phyloP scores from a whole-genome alignment of 2,113 vertebrate species.

The Saguinus midas region DNA sequence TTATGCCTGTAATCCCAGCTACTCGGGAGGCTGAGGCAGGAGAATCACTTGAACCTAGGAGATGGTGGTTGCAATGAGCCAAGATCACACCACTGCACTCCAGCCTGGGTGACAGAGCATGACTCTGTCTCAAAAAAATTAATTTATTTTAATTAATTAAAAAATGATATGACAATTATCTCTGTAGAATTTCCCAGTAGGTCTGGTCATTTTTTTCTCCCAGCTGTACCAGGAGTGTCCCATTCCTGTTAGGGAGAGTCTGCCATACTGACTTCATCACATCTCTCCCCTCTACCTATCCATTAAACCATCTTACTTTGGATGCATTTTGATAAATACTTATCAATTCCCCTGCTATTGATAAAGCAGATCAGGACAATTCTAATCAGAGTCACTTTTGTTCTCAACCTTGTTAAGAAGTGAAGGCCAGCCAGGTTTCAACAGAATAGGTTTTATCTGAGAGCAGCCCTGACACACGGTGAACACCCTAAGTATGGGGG shows the following conservation, averaged over 20 bases:
- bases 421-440: neutral
- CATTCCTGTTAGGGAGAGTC: neutral
- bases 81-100: too few species aligned
- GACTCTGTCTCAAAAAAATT: too few species aligned
- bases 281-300: neutral
- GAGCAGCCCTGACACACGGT: neutral
- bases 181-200: neutral
- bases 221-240: neutral
- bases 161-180: neutral
- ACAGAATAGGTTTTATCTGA: neutral
- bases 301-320: neutral
- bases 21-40: too few species aligned
- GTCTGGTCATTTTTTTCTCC: neutral
- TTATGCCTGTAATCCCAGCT: too few species aligned
- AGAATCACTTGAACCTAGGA: too few species aligned
- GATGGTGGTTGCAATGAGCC: too few species aligned
- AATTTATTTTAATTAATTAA: too few species aligned
- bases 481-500: neutral
- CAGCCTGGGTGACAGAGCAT: too few species aligned
- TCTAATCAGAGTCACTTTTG: neutral
- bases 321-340: neutral
- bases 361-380: neutral
- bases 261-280: neutral
- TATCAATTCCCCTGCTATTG: neutral
- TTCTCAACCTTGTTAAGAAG: neutral